Conservation (phyloP, 2,113 vertebrate genomes). For the Pavo muticus region DNA sequence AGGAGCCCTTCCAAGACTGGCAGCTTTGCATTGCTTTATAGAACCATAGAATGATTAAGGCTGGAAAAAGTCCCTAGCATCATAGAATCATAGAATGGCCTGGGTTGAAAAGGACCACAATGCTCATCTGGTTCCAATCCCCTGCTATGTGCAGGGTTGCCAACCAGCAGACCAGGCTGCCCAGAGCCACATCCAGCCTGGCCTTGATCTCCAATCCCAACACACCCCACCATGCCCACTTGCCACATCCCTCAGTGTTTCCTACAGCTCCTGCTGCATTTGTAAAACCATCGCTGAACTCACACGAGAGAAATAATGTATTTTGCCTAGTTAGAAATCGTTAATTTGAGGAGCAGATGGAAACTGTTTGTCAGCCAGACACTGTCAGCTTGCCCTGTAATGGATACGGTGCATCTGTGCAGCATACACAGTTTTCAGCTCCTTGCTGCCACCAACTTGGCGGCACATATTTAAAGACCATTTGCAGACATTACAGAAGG, state of each 20-base stretch:
- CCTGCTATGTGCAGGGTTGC: no score
- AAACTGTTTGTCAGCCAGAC: neutral
- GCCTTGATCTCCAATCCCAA: neutral
- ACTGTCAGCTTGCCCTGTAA: neutral
- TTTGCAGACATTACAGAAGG: neutral
- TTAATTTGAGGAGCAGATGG: neutral
- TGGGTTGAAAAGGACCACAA: no score
- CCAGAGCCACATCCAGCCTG: no score
- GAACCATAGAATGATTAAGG: no score
- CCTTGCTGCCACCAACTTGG: neutral
- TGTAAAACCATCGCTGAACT: neutral
- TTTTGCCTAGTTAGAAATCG: neutral
- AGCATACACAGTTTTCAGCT: neutral
- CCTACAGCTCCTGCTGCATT: neutral
- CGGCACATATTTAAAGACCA: accelerated
- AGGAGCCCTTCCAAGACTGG: neutral
- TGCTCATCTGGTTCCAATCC: no score
- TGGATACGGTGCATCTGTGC: neutral
- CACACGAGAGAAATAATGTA: neutral
- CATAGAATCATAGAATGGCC: no score
- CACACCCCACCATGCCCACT: neutral
- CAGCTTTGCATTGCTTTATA: accelerated
- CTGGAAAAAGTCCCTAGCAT: no score
- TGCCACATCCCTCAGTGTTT: no score
- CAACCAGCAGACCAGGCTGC: no score